Percentiles rank a stretch among this genome's conserved stretches.
Conservation (phyloP, 2,113 vertebrate genomes). For the Caretta caretta region DNA sequence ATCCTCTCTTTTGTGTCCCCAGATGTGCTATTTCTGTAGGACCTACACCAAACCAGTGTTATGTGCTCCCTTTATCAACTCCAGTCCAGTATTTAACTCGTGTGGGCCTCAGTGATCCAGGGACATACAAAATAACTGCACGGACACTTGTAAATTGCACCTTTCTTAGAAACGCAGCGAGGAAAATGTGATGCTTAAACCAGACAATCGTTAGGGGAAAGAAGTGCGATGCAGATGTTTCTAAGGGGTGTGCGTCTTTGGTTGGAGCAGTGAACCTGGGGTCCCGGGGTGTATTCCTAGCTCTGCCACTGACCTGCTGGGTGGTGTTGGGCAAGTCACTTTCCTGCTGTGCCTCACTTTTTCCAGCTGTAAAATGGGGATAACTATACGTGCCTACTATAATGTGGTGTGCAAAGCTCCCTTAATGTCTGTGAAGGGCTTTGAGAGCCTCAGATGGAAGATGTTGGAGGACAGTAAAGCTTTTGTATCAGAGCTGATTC, state of each 20-base stretch:
- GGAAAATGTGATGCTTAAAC: accelerated
- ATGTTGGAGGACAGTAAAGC: not conserved
- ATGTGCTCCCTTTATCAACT: not conserved
- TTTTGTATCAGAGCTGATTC: not conserved
- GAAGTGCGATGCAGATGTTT: not conserved
- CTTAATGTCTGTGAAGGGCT: not conserved
- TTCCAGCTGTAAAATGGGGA: not conserved
- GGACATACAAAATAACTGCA: slow-evolving; percentile 48
- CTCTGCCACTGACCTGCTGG: not conserved
- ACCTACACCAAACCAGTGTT: not conserved
- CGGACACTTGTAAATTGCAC: not conserved
- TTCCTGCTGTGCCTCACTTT: not conserved
- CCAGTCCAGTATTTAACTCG: slow-evolving; percentile 51
- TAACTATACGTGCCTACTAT: not conserved
- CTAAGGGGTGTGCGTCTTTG: not conserved
- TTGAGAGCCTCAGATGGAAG: not conserved
- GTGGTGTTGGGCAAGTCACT: not conserved
- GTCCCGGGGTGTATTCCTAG: not conserved
- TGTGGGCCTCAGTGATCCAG: slow-evolving; percentile 10
- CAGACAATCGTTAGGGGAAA: not conserved
- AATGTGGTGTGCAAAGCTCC: not conserved
- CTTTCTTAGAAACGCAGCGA: not conserved
- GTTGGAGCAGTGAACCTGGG: not conserved
- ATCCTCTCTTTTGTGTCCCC: accelerated
- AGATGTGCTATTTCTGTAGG: accelerated